Evolutionary conservation across 2,797 vertebrate genomes (phyloP), one percentile per base, ranked within the genome.

Genomic region (Cottoperca gobio): DNA sequence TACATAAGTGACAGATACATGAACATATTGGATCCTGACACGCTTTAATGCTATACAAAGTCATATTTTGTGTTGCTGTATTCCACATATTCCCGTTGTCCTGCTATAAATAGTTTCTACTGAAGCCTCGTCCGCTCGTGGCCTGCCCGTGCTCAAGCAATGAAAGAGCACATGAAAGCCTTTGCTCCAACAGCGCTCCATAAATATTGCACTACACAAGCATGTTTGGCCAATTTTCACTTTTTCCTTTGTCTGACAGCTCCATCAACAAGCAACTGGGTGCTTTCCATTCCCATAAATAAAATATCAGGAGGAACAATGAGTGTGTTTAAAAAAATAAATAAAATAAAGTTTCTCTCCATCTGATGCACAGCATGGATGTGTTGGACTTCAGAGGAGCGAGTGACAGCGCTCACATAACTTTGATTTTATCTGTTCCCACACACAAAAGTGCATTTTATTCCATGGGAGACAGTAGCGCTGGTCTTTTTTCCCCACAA

Each of bases 131-230:
- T 87, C 85, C 81, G 12, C 31, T 79, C 64, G 4, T 74, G 62
- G 40, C 55, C 37, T 19, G 1, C 50, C 74, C 67, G 17, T 13
- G 19, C 71, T 37, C 57, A 24, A 23, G 59, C 81, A 71, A 73
- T 70, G 63, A 57, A 74, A 81, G 68, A 70, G 65, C 37, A 70
- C 71, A 88, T 88, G 73, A 92, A 85, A 89, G 85, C 69, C 17
- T 45, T 24, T 49, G 75, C 68, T 80, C 58, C 70, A 75, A 43
- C 74, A 43, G 21, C 1, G 12, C 70, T 58, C 17, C 64, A 91
- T 93, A 84, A 93, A 94, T 94, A 92, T 90, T 92, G 67, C 88
- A 93, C 73, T 59, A 16, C 49, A 24, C 86, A 84, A 89, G 91
- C 71, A 78, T 84, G 85, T 89, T 88, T 82, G 85, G 68, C 64